These are phyloP conservation scores for Bovichtus variegatus DNA, from an alignment of 2,797 vertebrate genomes.

Conservation along the genomic window DNA sequence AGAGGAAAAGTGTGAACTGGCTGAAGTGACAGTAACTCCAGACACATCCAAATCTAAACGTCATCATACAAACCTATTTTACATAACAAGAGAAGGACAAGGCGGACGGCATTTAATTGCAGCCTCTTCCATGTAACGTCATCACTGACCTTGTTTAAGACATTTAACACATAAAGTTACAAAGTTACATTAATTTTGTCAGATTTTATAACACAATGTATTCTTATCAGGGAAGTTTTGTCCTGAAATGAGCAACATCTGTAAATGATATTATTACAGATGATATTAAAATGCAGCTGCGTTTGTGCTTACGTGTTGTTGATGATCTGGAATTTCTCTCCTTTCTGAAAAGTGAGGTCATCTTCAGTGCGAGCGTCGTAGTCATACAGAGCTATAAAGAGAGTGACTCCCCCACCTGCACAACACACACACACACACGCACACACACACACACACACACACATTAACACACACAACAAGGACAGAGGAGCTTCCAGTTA, in stretches of 20 bases:
- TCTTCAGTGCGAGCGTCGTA: conserved; percentile 96
- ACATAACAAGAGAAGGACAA: background rate
- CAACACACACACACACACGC: conserved; percentile 28
- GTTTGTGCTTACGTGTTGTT: conserved; percentile 91
- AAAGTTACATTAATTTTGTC: background rate
- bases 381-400: conserved; percentile 94
- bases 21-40: background rate
- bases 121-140: conserved; percentile 31
- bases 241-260: background rate
- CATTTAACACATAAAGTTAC: conserved; percentile 23
- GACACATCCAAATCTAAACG: background rate
- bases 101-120: conserved; percentile 30
- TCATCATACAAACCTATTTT: conserved; percentile 7
- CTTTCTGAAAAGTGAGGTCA: conserved; percentile 94
- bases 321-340: conserved; percentile 98
- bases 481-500: background rate
- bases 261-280: too few species aligned
- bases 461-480: background rate
- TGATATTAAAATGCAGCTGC: background rate
- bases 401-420: conserved; percentile 91
- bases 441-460: conserved; percentile 24
- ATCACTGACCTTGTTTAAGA: conserved; percentile 29
- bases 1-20: background rate
- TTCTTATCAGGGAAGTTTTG: too few species aligned
- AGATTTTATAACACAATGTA: background rate